Evolutionary conservation across 2,113 vertebrate species (phyloP).

Genomic region (Chitala chitala): DNA sequence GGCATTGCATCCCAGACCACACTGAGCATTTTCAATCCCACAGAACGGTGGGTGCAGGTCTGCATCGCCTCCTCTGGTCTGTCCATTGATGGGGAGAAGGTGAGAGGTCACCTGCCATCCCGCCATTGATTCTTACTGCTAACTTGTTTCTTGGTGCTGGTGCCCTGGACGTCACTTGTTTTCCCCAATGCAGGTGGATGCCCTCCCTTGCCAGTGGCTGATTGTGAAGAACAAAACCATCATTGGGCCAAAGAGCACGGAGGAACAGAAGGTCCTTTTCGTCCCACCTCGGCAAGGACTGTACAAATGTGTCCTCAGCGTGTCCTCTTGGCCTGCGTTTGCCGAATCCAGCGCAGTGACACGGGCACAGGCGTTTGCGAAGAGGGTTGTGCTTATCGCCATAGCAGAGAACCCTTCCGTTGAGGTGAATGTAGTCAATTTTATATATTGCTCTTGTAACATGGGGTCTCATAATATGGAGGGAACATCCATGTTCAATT

Average conservation of each 20-base stretch:
- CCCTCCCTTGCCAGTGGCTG: constrained; percentile 75
- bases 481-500: neutral
- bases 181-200: constrained; percentile 66
- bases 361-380: constrained; percentile 75
- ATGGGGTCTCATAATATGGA: too few relatives aligned
- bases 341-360: constrained; percentile 67
- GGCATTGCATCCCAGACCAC: constrained; percentile 84
- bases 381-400: constrained; percentile 76
- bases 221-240: constrained; percentile 91
- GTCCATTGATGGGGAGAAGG: constrained; percentile 78
- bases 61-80: constrained; percentile 68
- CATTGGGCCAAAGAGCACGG: constrained; percentile 76
- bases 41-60: constrained; percentile 88
- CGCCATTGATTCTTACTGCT: neutral
- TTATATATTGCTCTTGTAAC: neutral
- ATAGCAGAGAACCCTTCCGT: constrained; percentile 80
- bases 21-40: constrained; percentile 82
- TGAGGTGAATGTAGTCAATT: constrained; percentile 62
- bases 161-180: neutral
- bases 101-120: too few relatives aligned
- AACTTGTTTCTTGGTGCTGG: neutral
- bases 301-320: constrained; percentile 79
- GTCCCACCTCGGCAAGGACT: constrained; percentile 75
- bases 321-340: constrained; percentile 85
- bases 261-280: constrained; percentile 86